Percentiles rank a stretch among this genome's conserved stretches.
phyloP scores from a whole-genome alignment of 2,888 invertebrate genomes.

The Dorcus parallelipipedus region DNA sequence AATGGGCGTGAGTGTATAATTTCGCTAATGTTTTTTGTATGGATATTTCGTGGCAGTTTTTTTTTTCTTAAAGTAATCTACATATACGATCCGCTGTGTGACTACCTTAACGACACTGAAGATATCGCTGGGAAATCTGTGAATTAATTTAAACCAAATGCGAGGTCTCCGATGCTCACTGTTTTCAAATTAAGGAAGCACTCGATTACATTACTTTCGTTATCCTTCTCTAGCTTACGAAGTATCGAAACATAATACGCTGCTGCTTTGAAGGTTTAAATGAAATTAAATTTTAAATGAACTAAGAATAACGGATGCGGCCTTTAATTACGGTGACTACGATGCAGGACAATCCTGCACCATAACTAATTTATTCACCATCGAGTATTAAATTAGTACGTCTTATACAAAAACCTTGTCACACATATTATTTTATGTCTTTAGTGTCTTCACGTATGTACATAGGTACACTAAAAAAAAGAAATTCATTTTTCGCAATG shows the following conservation, averaged over 20 bases:
- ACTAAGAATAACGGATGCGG: constrained; percentile 29
- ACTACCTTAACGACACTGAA: constrained; percentile 26
- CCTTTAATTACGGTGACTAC: constrained; percentile 27
- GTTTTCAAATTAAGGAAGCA: constrained; percentile 22
- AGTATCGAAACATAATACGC: constrained; percentile 8
- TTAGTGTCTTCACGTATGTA: too few relatives aligned
- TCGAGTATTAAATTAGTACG: constrained; percentile 9
- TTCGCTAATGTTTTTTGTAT: not conserved
- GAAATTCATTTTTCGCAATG: too few relatives aligned
- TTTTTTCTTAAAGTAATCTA: constrained; percentile 9
- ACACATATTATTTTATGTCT: not conserved
- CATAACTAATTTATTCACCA: constrained; percentile 30
- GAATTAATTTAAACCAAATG: constrained; percentile 26
- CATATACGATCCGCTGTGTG: constrained; percentile 29
- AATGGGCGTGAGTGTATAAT: too few relatives aligned
- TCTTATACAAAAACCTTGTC: constrained; percentile 9
- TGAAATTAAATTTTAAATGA: constrained; percentile 28
- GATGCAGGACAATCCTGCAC: constrained; percentile 27
- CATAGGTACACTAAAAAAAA: too few relatives aligned
- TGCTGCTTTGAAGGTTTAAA: constrained; percentile 16
- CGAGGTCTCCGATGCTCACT: constrained; percentile 24
- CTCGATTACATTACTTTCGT: constrained; percentile 19
- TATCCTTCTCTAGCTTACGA: constrained; percentile 12
- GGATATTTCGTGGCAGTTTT: not conserved
- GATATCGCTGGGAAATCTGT: constrained; percentile 30